Conservation (phyloP, 2,797 vertebrate species). For the Simalia tracyae region DNA sequence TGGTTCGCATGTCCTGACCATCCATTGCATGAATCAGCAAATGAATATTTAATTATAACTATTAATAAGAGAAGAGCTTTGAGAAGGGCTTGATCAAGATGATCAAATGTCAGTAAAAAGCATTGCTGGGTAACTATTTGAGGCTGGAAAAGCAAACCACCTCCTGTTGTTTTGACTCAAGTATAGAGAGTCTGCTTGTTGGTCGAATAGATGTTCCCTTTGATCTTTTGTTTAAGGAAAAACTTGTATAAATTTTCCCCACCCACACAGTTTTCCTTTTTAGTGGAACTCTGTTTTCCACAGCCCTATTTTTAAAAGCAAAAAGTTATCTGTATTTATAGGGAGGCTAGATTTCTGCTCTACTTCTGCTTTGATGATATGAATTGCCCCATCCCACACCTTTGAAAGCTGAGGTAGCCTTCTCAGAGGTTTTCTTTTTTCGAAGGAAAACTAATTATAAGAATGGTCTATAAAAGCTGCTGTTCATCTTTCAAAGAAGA, state of each 20-base stretch:
- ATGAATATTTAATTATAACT: background rate
- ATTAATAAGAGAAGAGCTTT: background rate
- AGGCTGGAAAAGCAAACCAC: background rate
- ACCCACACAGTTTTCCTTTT: background rate
- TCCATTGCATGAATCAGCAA: background rate
- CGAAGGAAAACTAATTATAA: background rate
- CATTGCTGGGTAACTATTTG: background rate
- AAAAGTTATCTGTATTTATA: background rate
- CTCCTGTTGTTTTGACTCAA: background rate
- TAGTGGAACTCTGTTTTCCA: background rate
- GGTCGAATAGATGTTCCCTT: background rate
- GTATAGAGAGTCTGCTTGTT: background rate
- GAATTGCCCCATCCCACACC: background rate
- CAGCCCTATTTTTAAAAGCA: slow-evolving; percentile 10
- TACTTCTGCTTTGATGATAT: background rate
- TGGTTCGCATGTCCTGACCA: background rate
- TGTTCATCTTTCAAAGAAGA: background rate
- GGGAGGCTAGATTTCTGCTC: background rate
- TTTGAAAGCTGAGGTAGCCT: background rate
- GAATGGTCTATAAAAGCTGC: background rate
- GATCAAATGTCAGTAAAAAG: slow-evolving; percentile 14
- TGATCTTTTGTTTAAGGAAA: slow-evolving; percentile 7
- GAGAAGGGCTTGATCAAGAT: background rate
- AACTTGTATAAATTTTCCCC: background rate
- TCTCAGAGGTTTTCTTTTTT: background rate